Evolutionary conservation across 1,140 invertebrate genomes (phyloP).

Genomic region (Wasmannia auropunctata): DNA sequence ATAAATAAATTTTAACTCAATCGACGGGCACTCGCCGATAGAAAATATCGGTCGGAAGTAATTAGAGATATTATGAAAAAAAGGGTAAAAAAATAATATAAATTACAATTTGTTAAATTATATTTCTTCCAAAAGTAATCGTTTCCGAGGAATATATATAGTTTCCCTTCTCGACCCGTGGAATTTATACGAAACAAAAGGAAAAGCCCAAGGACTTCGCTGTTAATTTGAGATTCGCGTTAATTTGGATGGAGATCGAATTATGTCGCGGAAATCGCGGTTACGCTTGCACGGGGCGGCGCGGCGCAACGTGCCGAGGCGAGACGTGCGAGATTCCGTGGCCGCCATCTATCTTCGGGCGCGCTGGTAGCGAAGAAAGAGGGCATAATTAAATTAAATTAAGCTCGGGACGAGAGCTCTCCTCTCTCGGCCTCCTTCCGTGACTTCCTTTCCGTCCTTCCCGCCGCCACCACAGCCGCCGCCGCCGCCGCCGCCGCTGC

Average conservation of each 20-base stretch:
- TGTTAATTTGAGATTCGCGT: constrained; percentile 21
- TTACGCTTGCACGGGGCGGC: constrained; percentile 51
- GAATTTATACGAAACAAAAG: neutral
- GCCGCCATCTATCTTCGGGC: constrained; percentile 76
- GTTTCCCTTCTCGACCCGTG: neutral
- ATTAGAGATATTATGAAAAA: neutral
- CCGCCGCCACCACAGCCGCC: neutral
- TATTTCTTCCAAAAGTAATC: neutral
- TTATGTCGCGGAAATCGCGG: constrained; percentile 59
- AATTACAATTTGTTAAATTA: neutral
- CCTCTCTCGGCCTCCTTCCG: constrained; percentile 56
- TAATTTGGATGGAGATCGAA: constrained; percentile 58
- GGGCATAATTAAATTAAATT: constrained; percentile 82
- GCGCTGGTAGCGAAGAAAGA: constrained; percentile 76
- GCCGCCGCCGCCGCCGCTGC: neutral
- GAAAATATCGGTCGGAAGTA: neutral
- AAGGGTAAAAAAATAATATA: neutral
- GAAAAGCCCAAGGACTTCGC: neutral
- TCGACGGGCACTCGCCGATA: neutral
- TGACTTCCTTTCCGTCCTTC: constrained; percentile 40
- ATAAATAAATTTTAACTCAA: neutral
- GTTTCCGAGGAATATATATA: neutral
- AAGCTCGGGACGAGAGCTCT: constrained; percentile 67
- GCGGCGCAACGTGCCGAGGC: constrained; percentile 35
- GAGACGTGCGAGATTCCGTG: constrained; percentile 64